Conservation (phyloP, 2,113 vertebrate genomes). For the Pimephales promelas region DNA sequence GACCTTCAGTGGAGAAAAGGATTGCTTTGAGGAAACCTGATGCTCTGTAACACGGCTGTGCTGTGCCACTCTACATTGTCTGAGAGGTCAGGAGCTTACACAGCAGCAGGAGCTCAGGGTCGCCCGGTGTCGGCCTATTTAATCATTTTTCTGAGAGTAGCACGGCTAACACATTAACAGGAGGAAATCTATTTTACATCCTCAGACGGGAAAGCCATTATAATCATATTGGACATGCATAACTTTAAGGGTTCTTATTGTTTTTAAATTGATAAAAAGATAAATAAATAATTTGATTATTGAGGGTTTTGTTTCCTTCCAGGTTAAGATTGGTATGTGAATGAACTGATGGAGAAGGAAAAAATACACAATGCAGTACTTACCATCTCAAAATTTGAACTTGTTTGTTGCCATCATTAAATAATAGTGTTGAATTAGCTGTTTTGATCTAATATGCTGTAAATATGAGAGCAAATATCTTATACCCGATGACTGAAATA, state of each 20-base stretch:
- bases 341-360: neutral
- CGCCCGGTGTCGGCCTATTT: slow-evolving; percentile 11
- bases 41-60: slow-evolving; percentile 50
- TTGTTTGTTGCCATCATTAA: neutral
- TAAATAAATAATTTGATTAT: neutral
- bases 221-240: neutral
- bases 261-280: neutral
- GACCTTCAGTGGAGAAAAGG: slow-evolving; percentile 53
- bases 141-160: slow-evolving; percentile 25
- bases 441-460: neutral
- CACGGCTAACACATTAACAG: slow-evolving; percentile 17
- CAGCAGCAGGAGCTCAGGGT: slow-evolving; percentile 49
- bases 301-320: neutral
- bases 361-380: neutral
- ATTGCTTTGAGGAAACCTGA: slow-evolving; percentile 61
- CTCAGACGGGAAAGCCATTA: slow-evolving; percentile 14
- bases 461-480: neutral
- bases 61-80: slow-evolving; percentile 48
- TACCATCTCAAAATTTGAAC: neutral
- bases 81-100: slow-evolving; percentile 55
- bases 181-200: neutral
- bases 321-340: neutral
- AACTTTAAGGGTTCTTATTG: neutral
- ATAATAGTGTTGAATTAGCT: neutral
- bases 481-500: neutral